phyloP scores from a whole-genome alignment of 2,113 vertebrate species.

The Eretmochelys imbricata region DNA sequence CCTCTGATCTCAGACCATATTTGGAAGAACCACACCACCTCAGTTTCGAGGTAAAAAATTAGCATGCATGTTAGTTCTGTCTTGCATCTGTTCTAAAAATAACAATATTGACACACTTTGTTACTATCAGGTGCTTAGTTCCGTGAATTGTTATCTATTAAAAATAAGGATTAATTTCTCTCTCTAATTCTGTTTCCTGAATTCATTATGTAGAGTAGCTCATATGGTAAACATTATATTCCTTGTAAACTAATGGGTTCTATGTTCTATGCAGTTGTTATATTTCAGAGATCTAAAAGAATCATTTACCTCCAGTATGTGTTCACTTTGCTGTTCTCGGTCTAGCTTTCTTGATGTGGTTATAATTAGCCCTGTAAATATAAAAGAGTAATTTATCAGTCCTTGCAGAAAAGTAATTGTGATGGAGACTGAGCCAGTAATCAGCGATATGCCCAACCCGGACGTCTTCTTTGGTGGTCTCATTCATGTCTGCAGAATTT shows the following conservation, averaged over 20 bases:
- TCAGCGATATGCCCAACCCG: not conserved
- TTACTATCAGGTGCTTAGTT: not conserved
- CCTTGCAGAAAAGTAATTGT: conserved; percentile 14
- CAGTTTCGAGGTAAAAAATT: not conserved
- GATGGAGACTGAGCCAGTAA: not conserved
- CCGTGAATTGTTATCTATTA: not conserved
- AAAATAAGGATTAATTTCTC: not conserved
- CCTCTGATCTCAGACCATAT: not conserved
- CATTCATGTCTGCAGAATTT: not conserved
- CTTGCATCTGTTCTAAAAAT: not conserved
- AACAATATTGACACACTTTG: not conserved
- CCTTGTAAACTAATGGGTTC: not conserved
- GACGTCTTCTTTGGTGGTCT: not conserved
- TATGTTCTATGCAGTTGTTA: not conserved
- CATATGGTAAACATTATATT: not conserved
- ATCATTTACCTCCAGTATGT: conserved; percentile 92
- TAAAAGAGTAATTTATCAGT: conserved; percentile 44
- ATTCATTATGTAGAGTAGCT: not conserved
- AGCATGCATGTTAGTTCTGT: not conserved
- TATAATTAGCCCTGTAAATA: conserved; percentile 88
- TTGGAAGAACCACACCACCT: not conserved
- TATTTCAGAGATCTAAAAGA: conserved; percentile 18
- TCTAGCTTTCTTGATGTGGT: conserved; percentile 96
- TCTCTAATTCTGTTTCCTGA: not conserved
- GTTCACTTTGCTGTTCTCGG: conserved; percentile 94